Evolutionary conservation across 2,113 vertebrate species (phyloP), one percentile per base, ranked within the genome.

Genomic region (Rhineura floridana): DNA sequence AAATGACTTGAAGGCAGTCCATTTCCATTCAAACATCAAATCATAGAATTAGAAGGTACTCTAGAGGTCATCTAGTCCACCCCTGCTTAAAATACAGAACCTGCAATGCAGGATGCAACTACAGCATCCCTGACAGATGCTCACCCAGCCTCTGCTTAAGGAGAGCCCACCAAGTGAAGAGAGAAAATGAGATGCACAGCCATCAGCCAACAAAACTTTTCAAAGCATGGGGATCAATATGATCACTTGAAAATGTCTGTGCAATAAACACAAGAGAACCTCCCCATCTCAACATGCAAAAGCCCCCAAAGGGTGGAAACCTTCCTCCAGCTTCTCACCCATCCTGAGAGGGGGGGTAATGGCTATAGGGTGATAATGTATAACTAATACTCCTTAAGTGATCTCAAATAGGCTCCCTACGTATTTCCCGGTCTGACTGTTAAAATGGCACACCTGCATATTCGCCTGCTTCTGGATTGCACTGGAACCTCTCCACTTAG

Each of bases 251-350:
- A 44, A 59, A 11, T 33, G 30, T 42, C 13, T 1, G 10, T 52
- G 11, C 73, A 63, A 44, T 30, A 70, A 36, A 42, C n/a, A 8
- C 6, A 19, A 8, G 6, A 39, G 30, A 65, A 30, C 44, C 33
- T 63, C 25, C 4, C 12, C 7, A 1, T 2, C 25, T 25, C 39
- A 28, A 6, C 6, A 2, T 33, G 3, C 2, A 2, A 2, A 48
- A 81, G 28, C 36, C 1, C 21, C 44, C 12, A 13, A 48, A 10
- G 50, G 69, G 39, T 10, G 52, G 28, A 63, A 36, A 4, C 6
- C 52, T 3, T 9, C 55, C 77, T n/a, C 36, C 10, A 55, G 44
- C 48, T 42, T 19, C 77, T 36, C 30, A 11, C 30, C 55, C 59
- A 33, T 1, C 28, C 77, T n/a, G 48, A 55, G 1, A 6, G 48